Evolutionary conservation across 2,113 vertebrate species (phyloP).

Genomic region (Egretta garzetta): DNA sequence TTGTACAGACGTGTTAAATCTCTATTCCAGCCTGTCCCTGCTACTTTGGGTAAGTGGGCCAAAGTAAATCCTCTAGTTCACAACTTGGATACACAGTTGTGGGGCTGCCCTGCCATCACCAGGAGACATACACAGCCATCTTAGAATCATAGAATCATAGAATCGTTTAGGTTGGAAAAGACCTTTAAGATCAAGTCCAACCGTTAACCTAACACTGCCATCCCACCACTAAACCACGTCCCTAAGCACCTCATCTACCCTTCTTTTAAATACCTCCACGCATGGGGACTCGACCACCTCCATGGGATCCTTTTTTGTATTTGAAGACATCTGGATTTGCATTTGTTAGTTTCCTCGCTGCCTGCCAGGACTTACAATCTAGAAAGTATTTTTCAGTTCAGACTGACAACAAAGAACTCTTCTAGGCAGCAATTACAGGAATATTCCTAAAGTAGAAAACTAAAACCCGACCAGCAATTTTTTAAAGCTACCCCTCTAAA

Average conservation of each 20-base stretch:
- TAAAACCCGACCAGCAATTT: not conserved
- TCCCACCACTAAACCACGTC: too few species aligned
- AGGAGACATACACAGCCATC: not conserved
- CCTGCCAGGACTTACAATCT: not conserved
- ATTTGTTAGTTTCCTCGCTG: not conserved
- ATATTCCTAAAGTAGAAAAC: not conserved
- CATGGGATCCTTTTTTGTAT: not conserved
- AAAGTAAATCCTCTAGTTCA: not conserved
- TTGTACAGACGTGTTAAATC: not conserved
- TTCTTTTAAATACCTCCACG: too few species aligned
- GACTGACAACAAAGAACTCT: not conserved
- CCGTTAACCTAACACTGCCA: too few species aligned
- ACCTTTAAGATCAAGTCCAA: too few species aligned
- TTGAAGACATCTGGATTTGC: not conserved
- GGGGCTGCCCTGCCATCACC: not conserved
- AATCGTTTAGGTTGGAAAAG: too few species aligned
- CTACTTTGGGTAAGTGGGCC: not conserved
- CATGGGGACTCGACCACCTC: too few species aligned
- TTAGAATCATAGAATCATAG: not conserved
- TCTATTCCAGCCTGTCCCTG: not conserved
- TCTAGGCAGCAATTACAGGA: not conserved
- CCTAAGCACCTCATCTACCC: too few species aligned
- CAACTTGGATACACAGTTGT: not conserved
- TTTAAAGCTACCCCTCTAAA: not conserved
- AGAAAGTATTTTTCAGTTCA: not conserved